Evolutionary conservation across 2,113 vertebrate genomes (phyloP), one percentile per base, ranked within the genome.

Genomic region (Aegypius monachus): DNA sequence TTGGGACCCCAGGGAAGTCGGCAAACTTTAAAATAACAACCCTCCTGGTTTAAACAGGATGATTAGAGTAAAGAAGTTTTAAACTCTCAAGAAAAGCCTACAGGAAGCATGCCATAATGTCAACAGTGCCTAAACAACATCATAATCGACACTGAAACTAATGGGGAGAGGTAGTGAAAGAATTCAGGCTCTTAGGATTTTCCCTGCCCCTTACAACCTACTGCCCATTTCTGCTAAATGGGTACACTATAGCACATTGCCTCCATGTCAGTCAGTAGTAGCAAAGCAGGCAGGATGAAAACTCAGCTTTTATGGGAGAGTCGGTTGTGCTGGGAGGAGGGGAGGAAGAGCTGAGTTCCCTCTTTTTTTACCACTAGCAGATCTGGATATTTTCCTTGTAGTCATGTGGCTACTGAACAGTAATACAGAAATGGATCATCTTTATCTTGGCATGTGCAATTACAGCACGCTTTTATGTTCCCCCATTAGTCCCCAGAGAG

Each of bases 221-320:
- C 7, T 32, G 34, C 52, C 26, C 9, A 6, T 68, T 84, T 89
- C 62, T 82, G 27, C 34, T 48, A 18, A 62, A 67, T 5, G 14
- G 27, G 45, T 43, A 34, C 9, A 7, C 8, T 20, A 48, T 0
- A 81, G 50, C 20, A 78, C 4, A 1, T 13, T 42, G 42, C 7
- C 18, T 16, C 19, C 56, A 13, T 1, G 9, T 25, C 62, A 90
- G 42, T 6, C 66, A 79, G 43, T 4, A 72, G 32, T 0, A 74
- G n/a, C 52, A 88, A 40, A 1, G 23, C 45, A 67, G 40, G 40
- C 45, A 79, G 70, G 25, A 59, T 25, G 10, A 58, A 74, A 66
- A 48, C 23, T 38, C 36, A 74, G 43, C 42, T 22, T 36, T 56
- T 55, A 55, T 18, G 29, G 29, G 53, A 55, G 27, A 29, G 29